phyloP scores from a whole-genome alignment of 2,888 invertebrate species.

The Tridacna gigas region DNA sequence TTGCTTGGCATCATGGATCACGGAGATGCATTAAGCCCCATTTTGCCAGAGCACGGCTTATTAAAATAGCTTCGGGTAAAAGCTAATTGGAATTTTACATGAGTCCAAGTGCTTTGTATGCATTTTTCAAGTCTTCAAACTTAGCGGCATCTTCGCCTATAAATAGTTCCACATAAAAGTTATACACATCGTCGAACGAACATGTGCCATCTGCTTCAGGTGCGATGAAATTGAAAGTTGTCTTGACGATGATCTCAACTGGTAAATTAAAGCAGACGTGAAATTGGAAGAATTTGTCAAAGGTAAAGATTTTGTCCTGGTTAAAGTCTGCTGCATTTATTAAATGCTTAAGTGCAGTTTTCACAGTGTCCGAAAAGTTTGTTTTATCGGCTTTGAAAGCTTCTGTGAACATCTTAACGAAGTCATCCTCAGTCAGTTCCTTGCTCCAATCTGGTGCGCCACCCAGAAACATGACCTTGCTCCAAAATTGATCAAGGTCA shows the following conservation, averaged over 20 bases:
- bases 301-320: constrained; percentile 45
- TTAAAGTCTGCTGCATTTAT: constrained; percentile 49
- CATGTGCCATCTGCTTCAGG: constrained; percentile 54
- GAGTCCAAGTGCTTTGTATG: constrained; percentile 56
- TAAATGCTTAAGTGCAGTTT: constrained; percentile 41
- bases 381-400: constrained; percentile 49
- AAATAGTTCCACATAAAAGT: constrained; percentile 58
- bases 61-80: no score
- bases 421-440: constrained; percentile 48
- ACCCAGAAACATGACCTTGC: constrained; percentile 43
- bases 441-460: constrained; percentile 46
- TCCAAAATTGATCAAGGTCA: constrained; percentile 51
- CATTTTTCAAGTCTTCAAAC: constrained; percentile 50
- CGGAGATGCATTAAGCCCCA: no score
- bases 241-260: constrained; percentile 52
- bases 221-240: constrained; percentile 59
- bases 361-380: constrained; percentile 14
- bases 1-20: no score
- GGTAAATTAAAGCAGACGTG: constrained; percentile 54
- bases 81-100: neutral
- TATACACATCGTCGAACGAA: constrained; percentile 47
- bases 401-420: constrained; percentile 36
- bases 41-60: no score
- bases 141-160: constrained; percentile 55
- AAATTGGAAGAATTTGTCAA: constrained; percentile 63